phyloP scores from a whole-genome alignment of 2,797 vertebrate species.

The Sarcophilus harrisii region DNA sequence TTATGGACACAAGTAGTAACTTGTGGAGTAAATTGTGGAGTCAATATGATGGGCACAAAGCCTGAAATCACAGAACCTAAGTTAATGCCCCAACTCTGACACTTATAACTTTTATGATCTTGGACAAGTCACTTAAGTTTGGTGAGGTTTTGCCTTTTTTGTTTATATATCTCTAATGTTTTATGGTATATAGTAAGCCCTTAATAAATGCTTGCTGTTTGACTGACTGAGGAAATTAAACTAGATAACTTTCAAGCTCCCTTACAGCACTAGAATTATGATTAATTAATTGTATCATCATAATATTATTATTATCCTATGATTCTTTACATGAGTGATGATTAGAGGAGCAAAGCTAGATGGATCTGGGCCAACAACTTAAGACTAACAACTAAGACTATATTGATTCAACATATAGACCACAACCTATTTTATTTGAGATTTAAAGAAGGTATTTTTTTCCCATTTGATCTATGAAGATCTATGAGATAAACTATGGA shows the following conservation, averaged over 20 bases:
- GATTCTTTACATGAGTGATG: neutral
- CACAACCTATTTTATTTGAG: neutral
- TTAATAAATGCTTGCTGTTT: neutral
- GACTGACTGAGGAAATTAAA: neutral
- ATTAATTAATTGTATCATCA: neutral
- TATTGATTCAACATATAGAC: neutral
- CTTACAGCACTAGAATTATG: neutral
- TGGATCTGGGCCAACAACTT: neutral
- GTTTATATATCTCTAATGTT: neutral
- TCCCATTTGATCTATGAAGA: neutral
- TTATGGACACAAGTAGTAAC: slow-evolving; percentile 38
- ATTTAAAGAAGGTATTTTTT: neutral
- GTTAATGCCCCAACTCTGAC: neutral
- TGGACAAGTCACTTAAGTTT: neutral
- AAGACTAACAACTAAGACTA: neutral
- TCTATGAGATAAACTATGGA: neutral
- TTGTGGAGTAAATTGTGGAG: neutral
- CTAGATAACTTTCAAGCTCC: neutral
- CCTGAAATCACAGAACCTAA: neutral
- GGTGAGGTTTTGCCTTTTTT: neutral
- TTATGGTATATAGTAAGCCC: neutral
- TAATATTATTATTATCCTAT: neutral
- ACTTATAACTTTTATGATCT: neutral
- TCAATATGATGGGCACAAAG: slow-evolving; percentile 48
- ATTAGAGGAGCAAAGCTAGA: neutral